Evolutionary conservation across 2,113 vertebrate genomes (phyloP).

Genomic region (Rhizomys pruinosus): DNA sequence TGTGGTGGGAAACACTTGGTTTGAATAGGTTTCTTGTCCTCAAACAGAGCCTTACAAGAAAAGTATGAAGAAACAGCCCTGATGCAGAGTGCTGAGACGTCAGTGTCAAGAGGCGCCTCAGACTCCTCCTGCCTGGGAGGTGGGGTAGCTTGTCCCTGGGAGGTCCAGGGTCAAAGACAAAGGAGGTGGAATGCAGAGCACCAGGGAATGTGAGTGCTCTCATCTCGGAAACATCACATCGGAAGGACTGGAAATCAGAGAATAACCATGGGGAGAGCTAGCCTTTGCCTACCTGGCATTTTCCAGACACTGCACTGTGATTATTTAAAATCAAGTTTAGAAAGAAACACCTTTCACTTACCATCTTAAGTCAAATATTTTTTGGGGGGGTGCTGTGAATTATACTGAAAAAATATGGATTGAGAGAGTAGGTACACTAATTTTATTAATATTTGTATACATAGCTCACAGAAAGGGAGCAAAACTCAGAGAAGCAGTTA

Average conservation of each 20-base stretch:
- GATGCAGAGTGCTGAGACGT: no score
- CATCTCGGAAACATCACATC: not conserved
- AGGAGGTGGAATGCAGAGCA: not conserved
- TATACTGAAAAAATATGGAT: not conserved
- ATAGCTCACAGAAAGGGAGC: not conserved
- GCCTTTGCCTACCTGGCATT: no score
- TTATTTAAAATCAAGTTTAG: not conserved
- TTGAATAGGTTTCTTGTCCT: not conserved
- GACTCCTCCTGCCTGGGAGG: not conserved
- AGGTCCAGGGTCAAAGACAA: not conserved
- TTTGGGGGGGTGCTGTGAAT: no score
- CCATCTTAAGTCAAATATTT: no score
- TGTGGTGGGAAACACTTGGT: no score
- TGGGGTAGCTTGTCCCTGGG: not conserved
- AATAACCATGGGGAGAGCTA: no score
- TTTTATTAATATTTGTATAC: not conserved
- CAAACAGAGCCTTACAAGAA: not conserved
- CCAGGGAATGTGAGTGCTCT: not conserved
- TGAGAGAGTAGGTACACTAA: not conserved
- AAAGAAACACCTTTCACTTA: not conserved
- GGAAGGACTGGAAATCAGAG: not conserved
- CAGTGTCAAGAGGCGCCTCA: not conserved
- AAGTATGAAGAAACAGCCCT: not conserved
- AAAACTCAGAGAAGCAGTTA: not conserved
- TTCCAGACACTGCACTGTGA: not conserved